Evolutionary conservation across 2,888 invertebrate genomes (phyloP).

Genomic region (Eurytoma californica): DNA sequence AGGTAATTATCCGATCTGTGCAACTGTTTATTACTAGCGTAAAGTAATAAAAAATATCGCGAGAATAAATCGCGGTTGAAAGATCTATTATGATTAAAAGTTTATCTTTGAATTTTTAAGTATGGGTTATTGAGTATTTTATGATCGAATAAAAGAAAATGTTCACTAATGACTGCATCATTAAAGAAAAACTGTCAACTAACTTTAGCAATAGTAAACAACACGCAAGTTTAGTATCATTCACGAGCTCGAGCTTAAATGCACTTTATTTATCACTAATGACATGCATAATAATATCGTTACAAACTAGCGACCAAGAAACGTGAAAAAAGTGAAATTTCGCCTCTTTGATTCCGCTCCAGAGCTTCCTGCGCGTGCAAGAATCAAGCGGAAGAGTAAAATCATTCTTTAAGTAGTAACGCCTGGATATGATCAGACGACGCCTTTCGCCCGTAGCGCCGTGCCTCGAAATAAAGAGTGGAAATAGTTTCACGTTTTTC

Average conservation of each 20-base stretch:
- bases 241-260: constrained; percentile 16
- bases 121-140: constrained; percentile 30
- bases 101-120: constrained; percentile 16
- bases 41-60: constrained; percentile 13
- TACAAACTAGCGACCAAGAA: not conserved
- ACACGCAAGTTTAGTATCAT: constrained; percentile 21
- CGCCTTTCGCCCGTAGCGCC: too few relatives aligned
- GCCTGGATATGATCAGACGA: constrained; percentile 1
- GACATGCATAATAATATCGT: not conserved
- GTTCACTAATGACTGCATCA: constrained; percentile 12
- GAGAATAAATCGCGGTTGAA: not conserved
- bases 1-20: constrained; percentile 44
- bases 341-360: not conserved
- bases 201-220: not conserved
- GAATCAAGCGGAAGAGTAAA: too few relatives aligned
- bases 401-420: constrained; percentile 6
- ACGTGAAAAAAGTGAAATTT: constrained; percentile 4
- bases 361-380: too few relatives aligned
- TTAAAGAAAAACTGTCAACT: constrained; percentile 10
- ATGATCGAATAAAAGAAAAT: constrained; percentile 25
- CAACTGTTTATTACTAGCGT: constrained; percentile 18
- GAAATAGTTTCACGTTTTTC: constrained; percentile 30
- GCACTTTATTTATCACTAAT: not conserved
- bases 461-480: not conserved
- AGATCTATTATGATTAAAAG: constrained; percentile 8